Percentiles rank a stretch among this genome's conserved stretches.
phyloP scores from a whole-genome alignment of 2,797 vertebrate species.

The Hemibagrus guttatus region DNA sequence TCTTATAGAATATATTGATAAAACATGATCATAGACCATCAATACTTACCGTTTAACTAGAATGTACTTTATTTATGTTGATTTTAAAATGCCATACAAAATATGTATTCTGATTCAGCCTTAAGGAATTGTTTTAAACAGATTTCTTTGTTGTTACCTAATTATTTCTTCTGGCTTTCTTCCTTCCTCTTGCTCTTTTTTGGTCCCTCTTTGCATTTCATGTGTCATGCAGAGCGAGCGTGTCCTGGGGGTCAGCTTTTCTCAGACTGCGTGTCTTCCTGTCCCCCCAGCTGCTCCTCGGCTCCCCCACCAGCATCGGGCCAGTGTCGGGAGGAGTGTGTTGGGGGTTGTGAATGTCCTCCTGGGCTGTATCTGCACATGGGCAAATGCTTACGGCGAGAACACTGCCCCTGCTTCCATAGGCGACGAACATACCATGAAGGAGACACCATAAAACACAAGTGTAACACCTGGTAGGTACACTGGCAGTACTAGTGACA shows the following conservation, averaged over 20 bases:
- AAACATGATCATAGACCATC: not conserved
- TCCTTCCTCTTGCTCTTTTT: not conserved
- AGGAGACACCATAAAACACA: slow-evolving; percentile 78
- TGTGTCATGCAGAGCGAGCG: slow-evolving; percentile 67
- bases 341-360: slow-evolving; percentile 84
- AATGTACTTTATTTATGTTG: not conserved
- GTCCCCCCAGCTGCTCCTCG: slow-evolving; percentile 78
- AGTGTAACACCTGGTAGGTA: slow-evolving; percentile 86
- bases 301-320: slow-evolving; percentile 58
- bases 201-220: not conserved
- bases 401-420: slow-evolving; percentile 84
- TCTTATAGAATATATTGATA: not conserved
- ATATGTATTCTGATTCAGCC: not conserved
- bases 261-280: slow-evolving; percentile 85
- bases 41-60: not conserved
- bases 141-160: not conserved
- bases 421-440: slow-evolving; percentile 74
- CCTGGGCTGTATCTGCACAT: slow-evolving; percentile 76
- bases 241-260: slow-evolving; percentile 80
- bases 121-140: slow-evolving; percentile 3
- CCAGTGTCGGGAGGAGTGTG: slow-evolving; percentile 82
- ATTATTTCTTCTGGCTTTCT: not conserved
- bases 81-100: not conserved
- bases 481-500: too few species aligned
- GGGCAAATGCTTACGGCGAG: slow-evolving; percentile 71